These are phyloP conservation scores for Capra hircus DNA, from an alignment of 2,113 vertebrate species.

Conservation along the genomic window DNA sequence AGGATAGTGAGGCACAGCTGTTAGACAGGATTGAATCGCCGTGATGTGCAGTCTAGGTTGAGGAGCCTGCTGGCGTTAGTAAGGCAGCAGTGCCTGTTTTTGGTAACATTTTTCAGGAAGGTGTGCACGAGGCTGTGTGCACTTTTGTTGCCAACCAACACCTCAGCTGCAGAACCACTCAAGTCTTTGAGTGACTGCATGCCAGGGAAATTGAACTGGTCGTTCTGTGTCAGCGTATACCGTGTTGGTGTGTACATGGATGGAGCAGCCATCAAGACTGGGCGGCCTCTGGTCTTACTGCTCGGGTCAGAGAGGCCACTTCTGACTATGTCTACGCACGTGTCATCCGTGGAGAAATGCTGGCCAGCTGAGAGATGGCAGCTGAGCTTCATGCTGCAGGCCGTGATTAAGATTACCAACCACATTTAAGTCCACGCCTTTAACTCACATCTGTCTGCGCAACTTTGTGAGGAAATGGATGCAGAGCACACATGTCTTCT, in stretches of 20 bases:
- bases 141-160: background rate
- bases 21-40: background rate
- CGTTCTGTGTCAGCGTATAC: background rate
- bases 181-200: background rate
- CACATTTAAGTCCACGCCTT: background rate
- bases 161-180: background rate
- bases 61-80: background rate
- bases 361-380: background rate
- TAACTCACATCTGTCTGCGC: background rate
- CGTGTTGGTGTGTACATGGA: rapidly evolving
- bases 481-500: background rate
- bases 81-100: background rate
- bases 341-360: background rate
- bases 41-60: background rate
- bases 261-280: background rate
- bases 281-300: background rate
- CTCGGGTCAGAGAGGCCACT: background rate
- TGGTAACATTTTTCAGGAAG: background rate
- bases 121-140: background rate
- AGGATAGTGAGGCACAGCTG: background rate
- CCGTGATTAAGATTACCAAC: background rate
- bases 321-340: background rate
- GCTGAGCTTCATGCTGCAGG: background rate
- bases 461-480: background rate
- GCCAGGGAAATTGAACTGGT: background rate